These are phyloP conservation scores for Vombatus ursinus DNA, from an alignment of 2,113 vertebrate species.

Conservation along the genomic window DNA sequence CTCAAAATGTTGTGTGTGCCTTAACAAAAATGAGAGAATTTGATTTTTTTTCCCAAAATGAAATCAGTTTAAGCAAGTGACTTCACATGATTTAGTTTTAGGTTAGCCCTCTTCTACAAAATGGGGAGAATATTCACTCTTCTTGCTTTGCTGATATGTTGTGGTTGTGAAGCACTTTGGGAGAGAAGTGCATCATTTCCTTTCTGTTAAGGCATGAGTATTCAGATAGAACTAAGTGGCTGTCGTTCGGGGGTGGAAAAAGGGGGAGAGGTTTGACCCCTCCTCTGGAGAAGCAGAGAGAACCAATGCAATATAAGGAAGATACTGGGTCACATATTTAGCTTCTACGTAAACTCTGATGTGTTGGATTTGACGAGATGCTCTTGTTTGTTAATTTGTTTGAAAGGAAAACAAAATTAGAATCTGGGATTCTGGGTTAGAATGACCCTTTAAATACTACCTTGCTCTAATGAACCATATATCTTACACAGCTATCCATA, in stretches of 20 bases:
- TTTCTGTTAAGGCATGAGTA: neutral
- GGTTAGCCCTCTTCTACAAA: neutral
- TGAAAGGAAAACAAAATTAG: slow-evolving; percentile 59
- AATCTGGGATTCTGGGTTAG: slow-evolving; percentile 54
- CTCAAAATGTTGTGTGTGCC: neutral
- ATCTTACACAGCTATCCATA: neutral
- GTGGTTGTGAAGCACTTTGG: neutral
- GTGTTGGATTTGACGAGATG: neutral
- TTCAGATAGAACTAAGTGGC: neutral
- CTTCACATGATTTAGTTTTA: neutral
- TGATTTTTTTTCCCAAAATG: neutral
- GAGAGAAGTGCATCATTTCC: neutral
- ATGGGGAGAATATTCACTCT: neutral
- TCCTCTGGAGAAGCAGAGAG: neutral
- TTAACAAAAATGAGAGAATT: neutral
- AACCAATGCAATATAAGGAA: neutral
- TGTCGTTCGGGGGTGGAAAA: neutral
- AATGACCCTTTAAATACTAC: neutral
- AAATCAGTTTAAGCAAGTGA: slow-evolving; percentile 1
- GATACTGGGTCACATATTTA: slow-evolving; percentile 29
- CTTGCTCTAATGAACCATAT: neutral
- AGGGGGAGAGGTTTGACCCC: neutral
- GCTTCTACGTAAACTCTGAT: slow-evolving; percentile 38
- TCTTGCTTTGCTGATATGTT: neutral
- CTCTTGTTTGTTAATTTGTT: slow-evolving; percentile 20